Evolutionary conservation across 2,888 invertebrate genomes (phyloP).

Genomic region (Archaeoteleia sp.): DNA sequence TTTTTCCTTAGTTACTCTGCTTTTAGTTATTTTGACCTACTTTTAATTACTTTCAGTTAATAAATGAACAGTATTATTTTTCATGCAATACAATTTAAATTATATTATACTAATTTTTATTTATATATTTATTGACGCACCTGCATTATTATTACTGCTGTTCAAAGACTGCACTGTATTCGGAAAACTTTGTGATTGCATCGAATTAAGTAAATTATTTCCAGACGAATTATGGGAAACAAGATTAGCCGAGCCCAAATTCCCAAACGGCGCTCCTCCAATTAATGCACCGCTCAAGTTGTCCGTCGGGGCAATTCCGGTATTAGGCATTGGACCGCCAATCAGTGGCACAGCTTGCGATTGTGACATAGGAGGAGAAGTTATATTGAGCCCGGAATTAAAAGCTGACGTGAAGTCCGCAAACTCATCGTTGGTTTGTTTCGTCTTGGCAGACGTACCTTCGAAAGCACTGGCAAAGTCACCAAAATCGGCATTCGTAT

Average conservation of each 20-base stretch:
- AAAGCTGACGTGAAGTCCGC: constrained; percentile 89
- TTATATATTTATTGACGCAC: constrained; percentile 50
- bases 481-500: constrained; percentile 80
- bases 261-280: constrained; percentile 46
- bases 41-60: too few relatives aligned
- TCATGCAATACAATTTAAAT: too few relatives aligned
- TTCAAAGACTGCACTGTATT: constrained; percentile 58
- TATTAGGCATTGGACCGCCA: constrained; percentile 59
- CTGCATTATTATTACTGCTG: constrained; percentile 68
- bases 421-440: constrained; percentile 80
- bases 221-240: constrained; percentile 56
- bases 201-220: constrained; percentile 64
- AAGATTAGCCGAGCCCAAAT: constrained; percentile 41
- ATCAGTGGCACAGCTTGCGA: constrained; percentile 52
- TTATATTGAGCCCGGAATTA: constrained; percentile 65
- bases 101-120: too few relatives aligned
- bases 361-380: constrained; percentile 54
- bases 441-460: constrained; percentile 59
- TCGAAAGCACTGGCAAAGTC: constrained; percentile 86
- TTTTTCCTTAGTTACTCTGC: too few relatives aligned
- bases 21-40: too few relatives aligned
- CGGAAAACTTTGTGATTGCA: constrained; percentile 58
- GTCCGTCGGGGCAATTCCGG: constrained; percentile 62
- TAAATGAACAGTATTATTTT: too few relatives aligned
- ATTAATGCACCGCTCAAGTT: constrained; percentile 58